A percentile compares a stretch with the other conserved stretches of the same genome.
Conservation (phyloP, 2,888 invertebrate species). For the Phaedon cochleariae region DNA sequence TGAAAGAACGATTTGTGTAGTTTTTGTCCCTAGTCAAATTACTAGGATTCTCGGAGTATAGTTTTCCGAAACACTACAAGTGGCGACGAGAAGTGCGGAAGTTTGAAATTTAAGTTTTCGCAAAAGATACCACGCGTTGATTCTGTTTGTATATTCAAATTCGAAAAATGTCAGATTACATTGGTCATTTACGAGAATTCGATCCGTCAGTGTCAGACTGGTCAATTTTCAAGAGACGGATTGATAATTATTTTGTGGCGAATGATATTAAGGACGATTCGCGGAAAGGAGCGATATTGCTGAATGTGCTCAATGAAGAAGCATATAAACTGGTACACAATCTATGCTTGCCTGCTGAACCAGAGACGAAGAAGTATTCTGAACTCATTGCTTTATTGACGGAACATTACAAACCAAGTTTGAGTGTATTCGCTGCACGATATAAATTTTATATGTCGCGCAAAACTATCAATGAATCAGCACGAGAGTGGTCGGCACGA, state of each 20-base stretch:
- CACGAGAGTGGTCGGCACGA: too few species aligned
- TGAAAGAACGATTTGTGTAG: too few species aligned
- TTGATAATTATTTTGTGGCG: not conserved
- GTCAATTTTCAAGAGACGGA: not conserved
- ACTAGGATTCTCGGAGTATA: not conserved
- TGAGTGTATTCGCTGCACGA: not conserved
- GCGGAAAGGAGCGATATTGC: not conserved
- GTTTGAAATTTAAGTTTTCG: not conserved
- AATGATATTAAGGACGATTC: not conserved
- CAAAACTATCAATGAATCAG: not conserved
- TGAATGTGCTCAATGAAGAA: not conserved
- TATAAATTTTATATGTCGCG: not conserved
- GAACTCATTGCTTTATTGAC: not conserved
- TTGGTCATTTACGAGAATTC: not conserved
- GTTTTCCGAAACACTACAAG: not conserved
- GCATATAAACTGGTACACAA: not conserved
- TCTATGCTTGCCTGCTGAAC: not conserved
- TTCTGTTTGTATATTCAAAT: not conserved
- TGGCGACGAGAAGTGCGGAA: slow-evolving; percentile 2
- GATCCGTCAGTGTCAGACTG: too few species aligned
- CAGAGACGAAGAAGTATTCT: not conserved
- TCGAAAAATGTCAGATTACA: not conserved
- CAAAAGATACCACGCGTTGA: not conserved
- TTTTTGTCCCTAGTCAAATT: not conserved
- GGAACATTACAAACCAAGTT: slow-evolving; percentile 2